Percentiles rank a stretch among this genome's conserved stretches.
These are phyloP conservation scores for Myiagra hebetior DNA, from an alignment of 2,113 vertebrate genomes.

Conservation along the genomic window DNA sequence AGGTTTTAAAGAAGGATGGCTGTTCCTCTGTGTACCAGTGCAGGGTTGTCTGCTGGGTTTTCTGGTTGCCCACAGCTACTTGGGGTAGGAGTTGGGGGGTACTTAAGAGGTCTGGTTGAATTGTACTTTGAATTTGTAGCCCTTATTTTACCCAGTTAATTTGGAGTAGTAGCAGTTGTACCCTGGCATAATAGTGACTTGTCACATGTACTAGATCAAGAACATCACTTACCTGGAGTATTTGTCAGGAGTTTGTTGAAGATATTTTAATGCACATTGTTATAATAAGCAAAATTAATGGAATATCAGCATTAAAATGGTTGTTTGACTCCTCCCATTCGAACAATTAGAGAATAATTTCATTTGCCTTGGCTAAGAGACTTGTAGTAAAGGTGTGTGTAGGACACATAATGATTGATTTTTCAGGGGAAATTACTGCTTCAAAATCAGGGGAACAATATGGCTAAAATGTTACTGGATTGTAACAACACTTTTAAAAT, in stretches of 20 bases:
- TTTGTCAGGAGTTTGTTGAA: neutral
- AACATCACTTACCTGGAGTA: neutral
- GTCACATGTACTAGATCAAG: neutral
- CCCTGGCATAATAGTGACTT: neutral
- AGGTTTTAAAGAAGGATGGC: neutral
- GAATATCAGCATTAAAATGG: neutral
- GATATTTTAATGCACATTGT: neutral
- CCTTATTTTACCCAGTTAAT: conserved; percentile 47
- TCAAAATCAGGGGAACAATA: neutral
- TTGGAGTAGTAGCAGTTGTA: neutral
- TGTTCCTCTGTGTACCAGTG: neutral
- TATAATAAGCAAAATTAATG: neutral
- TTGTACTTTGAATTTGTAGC: conserved; percentile 43
- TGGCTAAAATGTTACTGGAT: neutral
- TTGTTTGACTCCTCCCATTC: neutral
- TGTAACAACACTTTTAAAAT: neutral
- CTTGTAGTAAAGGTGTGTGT: neutral
- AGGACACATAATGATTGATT: neutral
- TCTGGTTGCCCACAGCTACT: neutral
- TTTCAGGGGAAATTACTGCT: neutral
- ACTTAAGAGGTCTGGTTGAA: neutral
- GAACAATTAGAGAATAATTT: neutral
- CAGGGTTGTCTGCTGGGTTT: neutral
- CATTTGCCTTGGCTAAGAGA: neutral
- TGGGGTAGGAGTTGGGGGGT: neutral